These are phyloP conservation scores for Chrysocyon brachyurus DNA, from an alignment of 2,797 vertebrate genomes.

Conservation along the genomic window DNA sequence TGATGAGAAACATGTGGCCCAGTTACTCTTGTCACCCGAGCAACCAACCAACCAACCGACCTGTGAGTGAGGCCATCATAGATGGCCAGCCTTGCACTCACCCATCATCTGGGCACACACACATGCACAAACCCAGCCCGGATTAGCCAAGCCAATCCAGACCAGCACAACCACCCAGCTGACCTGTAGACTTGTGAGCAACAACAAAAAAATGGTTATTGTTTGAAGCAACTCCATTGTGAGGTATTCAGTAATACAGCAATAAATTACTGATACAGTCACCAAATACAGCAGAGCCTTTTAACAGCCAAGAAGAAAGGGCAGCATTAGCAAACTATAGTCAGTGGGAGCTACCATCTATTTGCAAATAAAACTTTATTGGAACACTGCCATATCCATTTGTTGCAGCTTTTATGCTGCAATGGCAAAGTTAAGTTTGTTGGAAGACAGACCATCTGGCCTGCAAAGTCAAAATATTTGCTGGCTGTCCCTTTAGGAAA, in stretches of 20 bases:
- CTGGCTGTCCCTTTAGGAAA: neutral
- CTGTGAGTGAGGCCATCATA: neutral
- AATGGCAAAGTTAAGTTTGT: neutral
- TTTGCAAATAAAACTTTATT: neutral
- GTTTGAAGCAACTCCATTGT: neutral
- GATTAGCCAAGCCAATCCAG: neutral
- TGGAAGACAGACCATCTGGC: neutral
- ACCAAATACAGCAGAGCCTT: neutral
- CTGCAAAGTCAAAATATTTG: neutral
- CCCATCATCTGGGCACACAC: neutral
- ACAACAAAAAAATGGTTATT: neutral
- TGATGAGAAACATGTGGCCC: neutral
- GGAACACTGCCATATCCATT: neutral
- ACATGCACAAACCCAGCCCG: neutral
- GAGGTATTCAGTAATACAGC: neutral
- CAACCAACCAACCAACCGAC: neutral
- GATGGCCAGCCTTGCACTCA: neutral
- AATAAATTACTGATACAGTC: neutral
- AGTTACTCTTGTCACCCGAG: neutral
- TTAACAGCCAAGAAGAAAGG: neutral
- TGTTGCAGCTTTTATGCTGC: neutral
- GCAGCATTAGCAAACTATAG: neutral
- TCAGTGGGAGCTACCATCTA: neutral
- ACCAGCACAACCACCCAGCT: neutral
- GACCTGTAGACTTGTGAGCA: neutral